Percentiles rank a stretch among this genome's conserved stretches.
phyloP scores from a whole-genome alignment of 2,888 invertebrate species.

The Elgonia sp. region DNA sequence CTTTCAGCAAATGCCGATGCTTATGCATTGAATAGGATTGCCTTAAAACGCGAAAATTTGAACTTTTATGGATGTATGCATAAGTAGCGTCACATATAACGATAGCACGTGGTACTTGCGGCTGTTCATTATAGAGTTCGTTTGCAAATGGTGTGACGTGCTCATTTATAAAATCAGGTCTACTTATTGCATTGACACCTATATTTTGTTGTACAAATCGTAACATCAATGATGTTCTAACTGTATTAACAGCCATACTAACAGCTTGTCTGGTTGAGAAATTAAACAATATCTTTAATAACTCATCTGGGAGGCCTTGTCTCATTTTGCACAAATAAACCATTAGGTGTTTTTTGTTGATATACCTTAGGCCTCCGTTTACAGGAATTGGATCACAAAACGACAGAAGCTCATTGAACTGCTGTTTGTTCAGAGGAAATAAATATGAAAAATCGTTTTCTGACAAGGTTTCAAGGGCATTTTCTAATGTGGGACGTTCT shows the following conservation, averaged over 20 bases:
- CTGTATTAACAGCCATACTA: constrained; percentile 10
- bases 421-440: constrained; percentile 53
- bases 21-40: constrained; percentile 32
- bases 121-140: constrained; percentile 43
- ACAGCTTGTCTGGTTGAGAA: constrained; percentile 42
- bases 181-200: constrained; percentile 16
- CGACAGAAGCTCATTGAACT: constrained; percentile 31
- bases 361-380: neutral
- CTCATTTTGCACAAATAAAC: constrained; percentile 56
- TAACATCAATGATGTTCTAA: constrained; percentile 11
- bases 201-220: constrained; percentile 54
- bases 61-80: constrained; percentile 20
- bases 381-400: neutral
- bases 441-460: neutral
- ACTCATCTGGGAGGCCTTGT: constrained; percentile 51
- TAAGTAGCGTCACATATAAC: constrained; percentile 38
- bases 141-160: constrained; percentile 53
- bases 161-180: constrained; percentile 22
- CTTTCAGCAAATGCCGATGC: constrained; percentile 26
- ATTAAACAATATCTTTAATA: constrained; percentile 46
- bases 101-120: constrained; percentile 22
- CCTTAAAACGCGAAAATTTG: constrained; percentile 24
- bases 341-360: constrained; percentile 47
- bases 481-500: neutral
- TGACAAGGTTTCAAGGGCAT: neutral